These are phyloP conservation scores for Drosophila arawakana DNA, from an alignment of 1,140 invertebrate species.

Conservation along the genomic window DNA sequence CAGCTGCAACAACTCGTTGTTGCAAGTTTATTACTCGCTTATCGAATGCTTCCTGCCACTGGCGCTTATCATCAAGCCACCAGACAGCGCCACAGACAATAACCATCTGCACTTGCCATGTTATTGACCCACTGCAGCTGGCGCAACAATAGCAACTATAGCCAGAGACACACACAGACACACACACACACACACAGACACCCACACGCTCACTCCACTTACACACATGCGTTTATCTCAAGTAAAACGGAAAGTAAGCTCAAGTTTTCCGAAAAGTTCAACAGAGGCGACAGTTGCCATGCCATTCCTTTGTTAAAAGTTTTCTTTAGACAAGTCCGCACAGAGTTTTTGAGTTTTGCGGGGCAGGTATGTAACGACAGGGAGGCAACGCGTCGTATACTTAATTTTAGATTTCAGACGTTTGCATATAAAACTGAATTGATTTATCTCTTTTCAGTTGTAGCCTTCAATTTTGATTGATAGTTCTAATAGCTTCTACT, in stretches of 20 bases:
- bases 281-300: slow-evolving; percentile 13
- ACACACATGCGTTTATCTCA: slow-evolving; percentile 18
- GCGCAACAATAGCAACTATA: slow-evolving; percentile 21
- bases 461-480: too few relatives aligned
- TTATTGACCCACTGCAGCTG: slow-evolving; percentile 71
- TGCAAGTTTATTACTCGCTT: slow-evolving; percentile 39
- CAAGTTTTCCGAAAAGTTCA: slow-evolving; percentile 26
- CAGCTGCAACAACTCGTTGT: neutral
- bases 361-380: too few relatives aligned
- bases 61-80: slow-evolving; percentile 45
- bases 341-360: neutral
- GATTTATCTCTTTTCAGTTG: neutral
- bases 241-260: slow-evolving; percentile 63
- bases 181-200: slow-evolving; percentile 6
- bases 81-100: slow-evolving; percentile 30
- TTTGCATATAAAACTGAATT: too few relatives aligned
- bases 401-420: too few relatives aligned
- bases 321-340: neutral
- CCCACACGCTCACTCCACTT: neutral
- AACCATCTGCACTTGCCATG: slow-evolving; percentile 70
- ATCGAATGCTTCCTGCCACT: slow-evolving; percentile 54
- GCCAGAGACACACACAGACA: neutral
- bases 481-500: too few relatives aligned
- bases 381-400: too few relatives aligned
- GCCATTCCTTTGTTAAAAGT: slow-evolving; percentile 9